Conservation (phyloP, 53 echinoderm and acorn worm species). For the Glandiceps talaboti region DNA sequence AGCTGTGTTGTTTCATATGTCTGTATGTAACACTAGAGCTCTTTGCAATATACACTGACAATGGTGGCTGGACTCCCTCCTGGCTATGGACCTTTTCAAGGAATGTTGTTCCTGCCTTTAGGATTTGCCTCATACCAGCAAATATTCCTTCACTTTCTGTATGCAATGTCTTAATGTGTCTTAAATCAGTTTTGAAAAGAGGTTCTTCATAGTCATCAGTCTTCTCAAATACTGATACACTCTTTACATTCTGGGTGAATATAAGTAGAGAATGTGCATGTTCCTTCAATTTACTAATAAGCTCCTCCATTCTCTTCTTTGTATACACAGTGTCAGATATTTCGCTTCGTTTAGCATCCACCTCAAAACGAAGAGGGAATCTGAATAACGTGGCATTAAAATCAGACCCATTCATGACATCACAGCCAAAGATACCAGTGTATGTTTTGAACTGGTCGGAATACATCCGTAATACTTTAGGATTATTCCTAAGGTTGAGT, state of each 20-base stretch:
- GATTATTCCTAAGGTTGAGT: constrained; percentile 30
- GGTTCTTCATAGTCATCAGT: no score
- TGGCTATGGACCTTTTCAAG: no score
- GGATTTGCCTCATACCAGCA: background rate
- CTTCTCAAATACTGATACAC: constrained; percentile 14
- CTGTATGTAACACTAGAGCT: background rate
- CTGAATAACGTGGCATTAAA: constrained; percentile 61
- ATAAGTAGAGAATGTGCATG: constrained; percentile 42
- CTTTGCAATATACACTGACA: background rate
- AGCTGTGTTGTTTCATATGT: background rate
- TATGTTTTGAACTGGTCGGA: constrained; percentile 75
- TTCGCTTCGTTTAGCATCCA: constrained; percentile 31
- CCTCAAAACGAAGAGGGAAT: constrained; percentile 58
- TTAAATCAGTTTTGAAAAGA: no score
- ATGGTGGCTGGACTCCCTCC: background rate
- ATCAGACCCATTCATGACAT: constrained; percentile 1
- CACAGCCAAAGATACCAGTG: constrained; percentile 63
- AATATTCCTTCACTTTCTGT: background rate
- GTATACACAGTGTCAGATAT: constrained; percentile 30
- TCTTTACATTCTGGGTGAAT: constrained; percentile 67
- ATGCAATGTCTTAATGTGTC: background rate
- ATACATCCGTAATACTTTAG: constrained; percentile 26
- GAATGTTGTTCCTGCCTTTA: background rate
- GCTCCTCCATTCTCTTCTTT: constrained; percentile 20
- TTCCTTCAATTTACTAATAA: constrained; percentile 35